Base-by-base conservation (phyloP, 2,113 vertebrate species). In the Percopsis transmontana region DNA sequence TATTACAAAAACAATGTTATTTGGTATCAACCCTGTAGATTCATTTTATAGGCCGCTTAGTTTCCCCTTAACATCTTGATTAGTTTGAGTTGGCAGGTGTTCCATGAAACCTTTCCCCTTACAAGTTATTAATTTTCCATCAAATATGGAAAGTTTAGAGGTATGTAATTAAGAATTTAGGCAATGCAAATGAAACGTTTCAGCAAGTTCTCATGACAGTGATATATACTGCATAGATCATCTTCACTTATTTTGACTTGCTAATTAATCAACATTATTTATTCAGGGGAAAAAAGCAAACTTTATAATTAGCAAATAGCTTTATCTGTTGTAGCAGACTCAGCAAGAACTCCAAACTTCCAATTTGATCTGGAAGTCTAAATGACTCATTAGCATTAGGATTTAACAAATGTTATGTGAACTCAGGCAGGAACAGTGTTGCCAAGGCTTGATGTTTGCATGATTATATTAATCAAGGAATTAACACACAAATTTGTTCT, bases 241-340 rank as follows among this genome's bases (percentile, higher is more conserved):
- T 90, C 86, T 84, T 91, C 88, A 88, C 84, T 83, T 84, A 78
- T 83, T 88, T 79, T 88, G 87, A 92, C 90, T 90, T 79, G 83
- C 86, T 88, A 90, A 93, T 93, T 92, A 90, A 93, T 93, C 90
- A 90, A 90, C 76, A 85, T 92, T 90, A 91, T 92, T 91, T 92
- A 90, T 91, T 88, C 78, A 77, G 75, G 65, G 21, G 21, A 18
- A 80, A 84, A 84, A 83, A 76, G 65, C 58, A 64, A 89, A 84
- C 80, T 91, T 90, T 89, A 80, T 84, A 85, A 90, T 91, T 89
- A 90, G 84, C 73, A 80, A 78, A 78, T 73, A 79, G 76, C 81
- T 83, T 85, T 79, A 89, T 90, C 80, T 88, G 77, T 72, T 83
- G 68, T 62, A 72, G 78, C 81, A 80, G 45, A 77, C 72, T 85